Evolutionary conservation across 2,797 vertebrate species (phyloP).

Genomic region (Diplodus puntazzo): DNA sequence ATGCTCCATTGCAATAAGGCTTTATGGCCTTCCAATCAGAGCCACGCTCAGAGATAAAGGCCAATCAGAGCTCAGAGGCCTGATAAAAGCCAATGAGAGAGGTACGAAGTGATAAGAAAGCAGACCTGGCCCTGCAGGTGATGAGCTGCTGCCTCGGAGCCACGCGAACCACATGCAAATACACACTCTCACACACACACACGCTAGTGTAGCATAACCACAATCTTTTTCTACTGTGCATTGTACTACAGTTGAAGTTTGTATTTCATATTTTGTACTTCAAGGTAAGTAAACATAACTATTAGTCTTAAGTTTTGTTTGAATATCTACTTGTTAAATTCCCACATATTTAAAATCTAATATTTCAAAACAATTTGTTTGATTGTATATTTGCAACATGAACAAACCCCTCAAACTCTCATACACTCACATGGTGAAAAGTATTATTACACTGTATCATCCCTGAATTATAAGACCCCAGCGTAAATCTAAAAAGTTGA

Average conservation of each 20-base stretch:
- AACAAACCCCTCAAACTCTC: not conserved
- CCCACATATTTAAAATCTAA: not conserved
- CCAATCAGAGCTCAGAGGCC: constrained; percentile 73
- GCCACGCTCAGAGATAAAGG: constrained; percentile 64
- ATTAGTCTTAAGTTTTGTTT: no score
- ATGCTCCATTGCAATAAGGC: constrained; percentile 61
- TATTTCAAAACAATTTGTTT: not conserved
- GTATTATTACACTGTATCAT: not conserved
- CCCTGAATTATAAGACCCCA: not conserved
- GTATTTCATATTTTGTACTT: constrained; percentile 2
- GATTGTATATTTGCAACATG: constrained; percentile 6
- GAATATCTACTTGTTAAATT: no score
- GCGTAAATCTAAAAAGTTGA: no score
- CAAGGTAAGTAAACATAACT: no score
- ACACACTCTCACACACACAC: constrained; percentile 29
- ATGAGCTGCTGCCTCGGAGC: constrained; percentile 52
- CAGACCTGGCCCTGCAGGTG: constrained; percentile 66
- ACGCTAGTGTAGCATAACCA: not conserved
- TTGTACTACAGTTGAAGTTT: not conserved
- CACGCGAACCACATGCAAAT: constrained; percentile 58
- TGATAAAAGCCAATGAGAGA: constrained; percentile 77
- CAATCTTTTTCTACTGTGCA: not conserved
- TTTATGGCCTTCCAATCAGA: constrained; percentile 71
- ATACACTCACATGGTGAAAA: not conserved
- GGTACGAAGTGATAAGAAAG: constrained; percentile 70